A percentile compares a stretch with the other conserved stretches of the same genome.
Conservation (phyloP, 2,888 invertebrate genomes). For the Dysmachus trigonus region DNA sequence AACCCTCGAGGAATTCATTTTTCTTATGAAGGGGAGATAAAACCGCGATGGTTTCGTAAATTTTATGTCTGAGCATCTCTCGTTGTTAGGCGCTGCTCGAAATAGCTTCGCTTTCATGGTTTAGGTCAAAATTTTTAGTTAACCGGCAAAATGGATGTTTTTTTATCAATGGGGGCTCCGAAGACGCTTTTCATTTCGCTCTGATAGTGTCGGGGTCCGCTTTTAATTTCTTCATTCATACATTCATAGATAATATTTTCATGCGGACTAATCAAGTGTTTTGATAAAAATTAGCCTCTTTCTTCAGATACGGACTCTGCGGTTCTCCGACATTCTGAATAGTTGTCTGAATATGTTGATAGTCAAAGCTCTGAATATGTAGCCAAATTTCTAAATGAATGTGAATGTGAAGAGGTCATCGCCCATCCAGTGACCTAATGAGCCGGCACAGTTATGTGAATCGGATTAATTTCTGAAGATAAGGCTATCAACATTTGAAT, state of each 20-base stretch:
- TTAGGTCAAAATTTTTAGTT: not conserved
- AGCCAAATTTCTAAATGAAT: not conserved
- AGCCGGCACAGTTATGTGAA: not conserved
- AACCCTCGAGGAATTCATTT: not conserved
- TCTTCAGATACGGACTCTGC: not conserved
- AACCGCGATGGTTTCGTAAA: not conserved
- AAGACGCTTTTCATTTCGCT: not conserved
- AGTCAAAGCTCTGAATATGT: not conserved
- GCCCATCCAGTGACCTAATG: not conserved
- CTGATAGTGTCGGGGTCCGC: not conserved
- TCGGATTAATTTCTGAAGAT: not conserved
- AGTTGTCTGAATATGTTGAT: not conserved
- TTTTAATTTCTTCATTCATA: not conserved
- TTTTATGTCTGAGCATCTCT: too few species aligned
- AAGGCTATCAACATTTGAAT: not conserved
- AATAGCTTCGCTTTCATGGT: not conserved
- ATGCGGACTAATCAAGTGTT: not conserved
- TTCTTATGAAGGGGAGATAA: not conserved
- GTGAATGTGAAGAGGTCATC: not conserved
- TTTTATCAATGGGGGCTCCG: not conserved
- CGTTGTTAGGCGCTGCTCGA: not conserved
- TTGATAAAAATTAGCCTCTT: not conserved
- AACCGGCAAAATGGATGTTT: not conserved
- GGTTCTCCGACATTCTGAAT: not conserved
- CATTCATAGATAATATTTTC: not conserved